phyloP scores from a whole-genome alignment of 2,888 invertebrate genomes.

The Endomychus coccineus region DNA sequence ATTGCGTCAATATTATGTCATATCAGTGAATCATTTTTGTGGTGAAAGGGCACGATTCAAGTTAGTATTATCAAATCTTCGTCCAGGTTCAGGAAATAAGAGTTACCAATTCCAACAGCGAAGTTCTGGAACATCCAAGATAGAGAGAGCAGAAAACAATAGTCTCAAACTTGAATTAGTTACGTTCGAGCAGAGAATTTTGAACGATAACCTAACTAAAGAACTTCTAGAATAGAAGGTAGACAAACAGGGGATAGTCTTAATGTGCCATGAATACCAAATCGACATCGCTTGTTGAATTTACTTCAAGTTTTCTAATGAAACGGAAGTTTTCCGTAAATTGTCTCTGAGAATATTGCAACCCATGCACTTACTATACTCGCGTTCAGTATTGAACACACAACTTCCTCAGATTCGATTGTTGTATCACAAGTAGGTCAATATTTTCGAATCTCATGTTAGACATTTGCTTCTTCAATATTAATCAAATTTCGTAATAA shows the following conservation, averaged over 20 bases:
- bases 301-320: constrained; percentile 33
- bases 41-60: too few species aligned
- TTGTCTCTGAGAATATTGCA: too few species aligned
- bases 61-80: too few species aligned
- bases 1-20: too few species aligned
- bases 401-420: neutral
- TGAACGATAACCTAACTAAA: constrained; percentile 43
- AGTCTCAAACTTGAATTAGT: constrained; percentile 46
- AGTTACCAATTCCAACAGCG: constrained; percentile 26
- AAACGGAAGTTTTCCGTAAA: too few species aligned
- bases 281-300: constrained; percentile 20
- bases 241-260: constrained; percentile 31
- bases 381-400: neutral
- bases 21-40: too few species aligned
- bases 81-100: too few species aligned
- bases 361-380: too few species aligned
- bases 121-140: constrained; percentile 15
- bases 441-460: too few species aligned
- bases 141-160: constrained; percentile 37
- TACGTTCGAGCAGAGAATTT: constrained; percentile 45
- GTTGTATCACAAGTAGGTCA: too few species aligned
- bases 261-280: constrained; percentile 34
- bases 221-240: constrained; percentile 32
- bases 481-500: too few species aligned
- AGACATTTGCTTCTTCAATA: too few species aligned